A percentile compares a stretch with the other conserved stretches of the same genome.
These are phyloP conservation scores for Crotalus horridus DNA, from an alignment of 2,113 vertebrate genomes.

Conservation along the genomic window DNA sequence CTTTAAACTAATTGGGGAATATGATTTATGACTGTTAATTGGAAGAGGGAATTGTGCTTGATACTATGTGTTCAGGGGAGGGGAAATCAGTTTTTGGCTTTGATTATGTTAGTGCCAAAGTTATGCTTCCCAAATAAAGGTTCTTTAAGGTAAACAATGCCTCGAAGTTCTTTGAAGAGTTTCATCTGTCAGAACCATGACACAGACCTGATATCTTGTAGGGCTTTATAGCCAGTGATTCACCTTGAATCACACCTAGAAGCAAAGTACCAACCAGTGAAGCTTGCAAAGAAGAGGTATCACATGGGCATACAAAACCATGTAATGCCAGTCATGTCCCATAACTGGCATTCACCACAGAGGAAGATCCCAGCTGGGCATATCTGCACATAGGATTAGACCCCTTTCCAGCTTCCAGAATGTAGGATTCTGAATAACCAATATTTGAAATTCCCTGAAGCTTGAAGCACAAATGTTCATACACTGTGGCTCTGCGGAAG, in stretches of 20 bases:
- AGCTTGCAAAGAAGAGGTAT: not conserved
- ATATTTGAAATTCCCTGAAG: not conserved
- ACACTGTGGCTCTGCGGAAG: not conserved
- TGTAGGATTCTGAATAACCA: not conserved
- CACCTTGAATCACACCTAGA: not conserved
- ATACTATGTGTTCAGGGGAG: too few species aligned
- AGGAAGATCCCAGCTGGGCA: not conserved
- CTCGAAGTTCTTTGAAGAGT: too few species aligned
- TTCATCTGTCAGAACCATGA: too few species aligned
- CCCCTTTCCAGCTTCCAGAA: not conserved
- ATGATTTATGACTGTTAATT: too few species aligned
- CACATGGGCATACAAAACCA: not conserved
- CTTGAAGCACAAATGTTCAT: not conserved
- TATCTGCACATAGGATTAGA: not conserved
- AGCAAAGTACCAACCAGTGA: not conserved
- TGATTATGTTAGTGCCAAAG: too few species aligned
- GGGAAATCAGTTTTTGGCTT: too few species aligned
- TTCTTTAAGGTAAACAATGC: too few species aligned
- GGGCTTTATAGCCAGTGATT: not conserved
- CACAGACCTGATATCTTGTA: not conserved
- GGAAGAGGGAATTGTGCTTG: too few species aligned
- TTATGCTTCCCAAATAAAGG: too few species aligned
- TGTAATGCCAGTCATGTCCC: not conserved
- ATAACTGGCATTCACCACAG: not conserved
- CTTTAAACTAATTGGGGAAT: too few species aligned